Evolutionary conservation across 1,140 invertebrate genomes (phyloP), one percentile per base, ranked within the genome.

Genomic region (Hestina assimilis): DNA sequence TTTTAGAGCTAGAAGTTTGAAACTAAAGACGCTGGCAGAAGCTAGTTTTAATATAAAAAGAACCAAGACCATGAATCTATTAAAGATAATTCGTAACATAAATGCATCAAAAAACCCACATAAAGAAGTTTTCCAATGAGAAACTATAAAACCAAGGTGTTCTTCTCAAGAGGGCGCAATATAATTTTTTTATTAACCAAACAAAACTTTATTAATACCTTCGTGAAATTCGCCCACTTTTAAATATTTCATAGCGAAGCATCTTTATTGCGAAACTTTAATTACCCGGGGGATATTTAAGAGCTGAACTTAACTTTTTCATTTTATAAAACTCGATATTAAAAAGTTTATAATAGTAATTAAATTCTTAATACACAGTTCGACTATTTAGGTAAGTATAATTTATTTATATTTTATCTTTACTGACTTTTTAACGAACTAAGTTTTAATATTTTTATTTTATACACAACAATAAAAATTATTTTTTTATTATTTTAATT

Each of bases 131-230:
- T 28, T 15, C 12, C 42, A 15, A 45, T 28, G 24, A 15, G n/a
- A 14, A 43, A 45, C 56, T 43, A 51, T 58, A 58, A 58, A 58
- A 58, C 51, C 40, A 45, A 15, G 12, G 5, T 35, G 6, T 15
- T 35, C 1, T 35, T 8, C 31, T 35, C 7, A 8, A 17, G 31
- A 35, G 12, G 31, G n/a, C n/a, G n/a, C n/a, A n/a, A n/a, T 29
- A 35, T 55, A 43, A 43, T 58, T 61, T 61, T n/a, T 61, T 61
- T 57, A 62, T 35, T 52, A 52, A 52, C 59, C 41, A 47, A 62
- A 33, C 28, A 31, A 62, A 56, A 56, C 47, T 51, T 62, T 52
- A 57, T 52, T 51, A 56, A 62, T 45, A 50, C 21, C 14, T 19
- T 42, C 35, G 45, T 58, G 45, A 58, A 51, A 45, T 45, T 51